Evolutionary conservation across 2,113 vertebrate species (phyloP).

Genomic region (Spilogale gracilis): DNA sequence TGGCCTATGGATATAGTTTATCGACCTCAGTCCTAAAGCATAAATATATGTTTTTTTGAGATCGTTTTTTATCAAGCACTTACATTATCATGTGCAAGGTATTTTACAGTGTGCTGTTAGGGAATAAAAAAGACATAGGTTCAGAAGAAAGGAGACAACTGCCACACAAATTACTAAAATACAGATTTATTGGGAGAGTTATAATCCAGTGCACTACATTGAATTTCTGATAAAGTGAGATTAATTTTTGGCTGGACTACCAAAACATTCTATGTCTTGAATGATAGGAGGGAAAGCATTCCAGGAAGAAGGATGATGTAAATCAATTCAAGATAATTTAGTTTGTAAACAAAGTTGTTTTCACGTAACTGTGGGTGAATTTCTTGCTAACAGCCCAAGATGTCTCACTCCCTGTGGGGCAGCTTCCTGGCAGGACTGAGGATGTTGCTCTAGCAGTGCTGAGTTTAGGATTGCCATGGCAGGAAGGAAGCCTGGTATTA

Average conservation of each 20-base stretch:
- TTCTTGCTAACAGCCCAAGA: neutral
- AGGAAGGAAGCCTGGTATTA: neutral
- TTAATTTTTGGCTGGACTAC: neutral
- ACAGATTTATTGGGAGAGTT: neutral
- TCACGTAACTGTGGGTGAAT: neutral
- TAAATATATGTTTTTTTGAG: neutral
- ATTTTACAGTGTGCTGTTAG: neutral
- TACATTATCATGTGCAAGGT: neutral
- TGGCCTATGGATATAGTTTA: neutral
- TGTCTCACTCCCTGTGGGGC: neutral
- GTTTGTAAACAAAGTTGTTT: slow-evolving; percentile 13
- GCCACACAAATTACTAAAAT: neutral
- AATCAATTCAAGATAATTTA: neutral
- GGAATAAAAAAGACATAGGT: neutral
- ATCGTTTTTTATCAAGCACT: neutral
- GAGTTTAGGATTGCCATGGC: neutral
- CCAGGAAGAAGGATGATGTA: neutral
- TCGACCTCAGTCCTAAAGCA: neutral
- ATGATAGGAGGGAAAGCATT: neutral
- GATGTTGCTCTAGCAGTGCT: no score
- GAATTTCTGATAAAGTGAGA: neutral
- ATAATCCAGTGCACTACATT: neutral
- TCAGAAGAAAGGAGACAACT: neutral
- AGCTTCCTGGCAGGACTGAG: neutral
- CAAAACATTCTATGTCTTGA: neutral